Percentiles rank a stretch among this genome's conserved stretches.
Evolutionary conservation across 2,797 vertebrate species (phyloP).

Genomic region (Microctenopoma lineatum): DNA sequence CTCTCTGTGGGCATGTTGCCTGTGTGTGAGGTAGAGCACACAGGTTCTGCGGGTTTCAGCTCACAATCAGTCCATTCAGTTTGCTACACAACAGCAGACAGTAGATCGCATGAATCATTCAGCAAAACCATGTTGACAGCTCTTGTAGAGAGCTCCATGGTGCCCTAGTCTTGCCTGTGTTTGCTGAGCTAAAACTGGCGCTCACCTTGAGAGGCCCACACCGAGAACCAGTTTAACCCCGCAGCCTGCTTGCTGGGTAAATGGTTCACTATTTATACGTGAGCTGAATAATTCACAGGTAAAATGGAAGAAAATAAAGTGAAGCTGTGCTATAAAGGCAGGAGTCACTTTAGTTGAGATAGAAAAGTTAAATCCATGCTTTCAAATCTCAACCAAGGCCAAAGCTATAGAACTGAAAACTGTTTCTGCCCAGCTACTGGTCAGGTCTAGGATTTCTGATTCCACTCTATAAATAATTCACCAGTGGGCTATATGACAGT

Average conservation of each 20-base stretch:
- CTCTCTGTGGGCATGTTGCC: too few relatives aligned
- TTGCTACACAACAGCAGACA: conserved; percentile 29
- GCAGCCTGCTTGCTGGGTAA: conserved; percentile 9
- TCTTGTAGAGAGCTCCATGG: conserved; percentile 18
- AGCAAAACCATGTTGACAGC: conserved; percentile 40
- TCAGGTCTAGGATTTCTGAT: conserved; percentile 2
- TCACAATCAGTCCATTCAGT: conserved; percentile 18
- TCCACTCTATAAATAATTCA: conserved; percentile 29
- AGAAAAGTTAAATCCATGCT: conserved; percentile 18
- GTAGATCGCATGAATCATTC: conserved; percentile 48
- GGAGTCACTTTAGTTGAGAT: conserved; percentile 16
- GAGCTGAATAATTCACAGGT: conserved; percentile 49
- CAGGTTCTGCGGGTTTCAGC: not conserved
- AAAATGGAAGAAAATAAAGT: conserved; percentile 16
- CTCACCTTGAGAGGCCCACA: conserved; percentile 27
- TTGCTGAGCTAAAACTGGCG: conserved; percentile 42
- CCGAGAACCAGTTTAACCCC: conserved; percentile 48
- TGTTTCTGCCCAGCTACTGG: conserved; percentile 2
- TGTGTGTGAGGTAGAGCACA: not conserved
- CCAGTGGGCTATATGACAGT: conserved; percentile 21
- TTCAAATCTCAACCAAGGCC: not conserved
- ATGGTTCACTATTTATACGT: conserved; percentile 29
- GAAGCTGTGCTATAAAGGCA: not conserved
- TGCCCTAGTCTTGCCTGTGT: conserved; percentile 20
- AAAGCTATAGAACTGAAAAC: conserved; percentile 6